Percentiles rank a stretch among this genome's conserved stretches.
Evolutionary conservation across 2,888 invertebrate species (phyloP).

Genomic region (Troides aeacus): DNA sequence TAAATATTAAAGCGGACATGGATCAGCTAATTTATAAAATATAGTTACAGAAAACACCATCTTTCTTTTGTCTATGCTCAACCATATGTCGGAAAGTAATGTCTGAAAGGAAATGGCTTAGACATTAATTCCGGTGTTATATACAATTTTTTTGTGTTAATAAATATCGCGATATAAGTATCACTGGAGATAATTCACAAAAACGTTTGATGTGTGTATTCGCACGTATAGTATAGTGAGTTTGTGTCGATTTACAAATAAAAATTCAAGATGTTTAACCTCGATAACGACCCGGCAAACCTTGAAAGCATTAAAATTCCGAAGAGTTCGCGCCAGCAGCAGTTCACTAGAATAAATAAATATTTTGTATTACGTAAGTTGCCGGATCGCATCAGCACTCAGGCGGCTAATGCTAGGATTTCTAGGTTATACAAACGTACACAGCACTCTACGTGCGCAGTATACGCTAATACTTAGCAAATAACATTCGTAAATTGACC

Average conservation of each 20-base stretch:
- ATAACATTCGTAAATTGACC: neutral
- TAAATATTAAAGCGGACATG: too few species aligned
- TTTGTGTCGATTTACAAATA: constrained; percentile 44
- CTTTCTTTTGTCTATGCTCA: too few species aligned
- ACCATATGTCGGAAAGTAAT: too few species aligned
- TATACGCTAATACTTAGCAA: constrained; percentile 3
- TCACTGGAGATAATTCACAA: neutral
- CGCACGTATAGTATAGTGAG: constrained; percentile 37
- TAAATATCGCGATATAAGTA: neutral
- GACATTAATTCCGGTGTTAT: too few species aligned
- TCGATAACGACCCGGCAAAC: constrained; percentile 35
- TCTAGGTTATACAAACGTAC: constrained; percentile 23
- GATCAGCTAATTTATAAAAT: too few species aligned
- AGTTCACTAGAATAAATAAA: constrained; percentile 54
- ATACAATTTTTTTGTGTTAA: too few species aligned
- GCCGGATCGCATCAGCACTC: constrained; percentile 27
- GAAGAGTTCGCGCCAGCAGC: constrained; percentile 46
- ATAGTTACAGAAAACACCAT: too few species aligned
- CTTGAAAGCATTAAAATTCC: constrained; percentile 57
- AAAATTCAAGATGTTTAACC: constrained; percentile 48
- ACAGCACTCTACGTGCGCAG: neutral
- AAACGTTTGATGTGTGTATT: neutral
- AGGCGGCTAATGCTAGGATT: constrained; percentile 19
- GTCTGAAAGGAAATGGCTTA: too few species aligned
- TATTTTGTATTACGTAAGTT: constrained; percentile 47